Percentiles rank a stretch among this genome's conserved stretches.
Conservation (phyloP, 2,888 invertebrate species). For the Machimus rusticus region DNA sequence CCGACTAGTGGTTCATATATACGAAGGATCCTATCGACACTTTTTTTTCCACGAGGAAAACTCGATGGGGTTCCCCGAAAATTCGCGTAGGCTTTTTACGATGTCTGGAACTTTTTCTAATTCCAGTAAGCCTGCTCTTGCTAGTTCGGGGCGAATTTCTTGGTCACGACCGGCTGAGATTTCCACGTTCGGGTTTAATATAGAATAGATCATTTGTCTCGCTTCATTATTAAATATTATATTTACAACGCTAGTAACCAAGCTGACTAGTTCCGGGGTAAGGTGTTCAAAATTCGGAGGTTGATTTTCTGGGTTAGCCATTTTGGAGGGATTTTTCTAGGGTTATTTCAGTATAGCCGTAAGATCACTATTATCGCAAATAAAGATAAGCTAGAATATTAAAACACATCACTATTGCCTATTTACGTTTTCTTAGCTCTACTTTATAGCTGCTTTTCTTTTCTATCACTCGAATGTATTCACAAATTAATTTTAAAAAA, state of each 20-base stretch:
- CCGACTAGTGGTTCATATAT: neutral
- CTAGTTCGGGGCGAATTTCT: neutral
- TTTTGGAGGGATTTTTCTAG: neutral
- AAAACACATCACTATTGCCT: neutral
- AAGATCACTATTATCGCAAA: neutral
- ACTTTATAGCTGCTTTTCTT: too few species aligned
- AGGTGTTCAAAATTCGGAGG: neutral
- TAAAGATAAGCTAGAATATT: too few species aligned
- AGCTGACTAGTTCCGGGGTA: neutral
- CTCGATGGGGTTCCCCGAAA: neutral
- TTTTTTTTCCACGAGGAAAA: neutral
- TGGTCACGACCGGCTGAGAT: neutral
- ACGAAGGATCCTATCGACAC: neutral
- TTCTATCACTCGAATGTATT: too few species aligned
- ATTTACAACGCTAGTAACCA: neutral
- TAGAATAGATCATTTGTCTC: too few species aligned
- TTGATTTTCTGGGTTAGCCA: neutral
- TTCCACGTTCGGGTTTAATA: neutral
- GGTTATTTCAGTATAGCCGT: neutral
- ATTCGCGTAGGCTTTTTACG: neutral
- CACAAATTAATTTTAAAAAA: too few species aligned
- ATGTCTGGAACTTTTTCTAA: neutral
- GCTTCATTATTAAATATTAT: too few species aligned
- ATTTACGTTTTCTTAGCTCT: neutral
- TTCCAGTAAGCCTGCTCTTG: neutral